Conservation (phyloP, 2,113 vertebrate genomes). For the Myotis yumanensis region DNA sequence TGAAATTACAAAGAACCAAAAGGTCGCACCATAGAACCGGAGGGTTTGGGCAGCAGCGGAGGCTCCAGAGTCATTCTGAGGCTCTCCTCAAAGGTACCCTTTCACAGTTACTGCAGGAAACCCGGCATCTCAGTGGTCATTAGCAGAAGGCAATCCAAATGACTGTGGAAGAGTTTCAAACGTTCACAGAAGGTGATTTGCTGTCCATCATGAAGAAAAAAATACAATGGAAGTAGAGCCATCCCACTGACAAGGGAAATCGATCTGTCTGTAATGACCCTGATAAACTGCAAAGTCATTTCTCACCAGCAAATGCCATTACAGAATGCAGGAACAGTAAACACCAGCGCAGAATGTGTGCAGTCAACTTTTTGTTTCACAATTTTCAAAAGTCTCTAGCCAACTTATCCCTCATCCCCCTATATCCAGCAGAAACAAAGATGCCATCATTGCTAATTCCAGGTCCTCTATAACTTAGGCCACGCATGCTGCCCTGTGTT, state of each 20-base stretch:
- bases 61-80: constrained; percentile 28
- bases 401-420: neutral
- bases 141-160: constrained; percentile 59
- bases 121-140: constrained; percentile 40
- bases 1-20: constrained; percentile 57
- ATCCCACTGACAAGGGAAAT: neutral
- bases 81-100: constrained; percentile 22
- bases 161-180: constrained; percentile 25
- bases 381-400: neutral
- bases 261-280: neutral
- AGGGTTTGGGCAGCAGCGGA: constrained; percentile 18
- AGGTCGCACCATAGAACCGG: constrained; percentile 39
- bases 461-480: neutral
- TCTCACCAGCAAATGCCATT: neutral
- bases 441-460: neutral
- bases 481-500: neutral
- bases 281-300: neutral
- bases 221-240: neutral
- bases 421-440: neutral
- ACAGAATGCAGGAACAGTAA: neutral
- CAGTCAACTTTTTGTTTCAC: neutral
- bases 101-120: constrained; percentile 47
- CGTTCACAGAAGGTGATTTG: constrained; percentile 29
- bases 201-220: neutral
- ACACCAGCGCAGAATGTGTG: neutral